Conservation (phyloP, 2,888 invertebrate species). For the Cylindroiulus punctatus region DNA sequence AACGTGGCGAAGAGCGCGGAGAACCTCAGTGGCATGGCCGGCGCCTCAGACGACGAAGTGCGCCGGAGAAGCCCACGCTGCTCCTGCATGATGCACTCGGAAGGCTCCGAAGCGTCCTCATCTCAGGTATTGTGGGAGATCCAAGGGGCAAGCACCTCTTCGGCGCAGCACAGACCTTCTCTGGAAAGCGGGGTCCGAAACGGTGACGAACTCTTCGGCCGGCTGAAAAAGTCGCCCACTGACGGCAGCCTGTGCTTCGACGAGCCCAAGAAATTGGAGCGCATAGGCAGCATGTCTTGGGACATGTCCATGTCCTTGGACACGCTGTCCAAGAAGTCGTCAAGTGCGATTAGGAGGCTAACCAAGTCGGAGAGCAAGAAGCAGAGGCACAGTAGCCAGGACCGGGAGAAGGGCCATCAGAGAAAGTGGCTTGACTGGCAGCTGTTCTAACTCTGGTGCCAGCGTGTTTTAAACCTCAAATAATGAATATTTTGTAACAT, state of each 20-base stretch:
- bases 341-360: constrained; percentile 66
- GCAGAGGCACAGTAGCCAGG: constrained; percentile 67
- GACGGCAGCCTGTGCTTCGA: constrained; percentile 71
- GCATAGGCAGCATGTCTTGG: constrained; percentile 68
- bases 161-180: constrained; percentile 65
- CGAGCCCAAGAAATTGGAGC: constrained; percentile 11
- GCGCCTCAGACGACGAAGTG: neutral
- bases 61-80: neutral
- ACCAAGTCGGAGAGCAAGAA: constrained; percentile 66
- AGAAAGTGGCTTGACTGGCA: constrained; percentile 56
- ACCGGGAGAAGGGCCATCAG: constrained; percentile 57
- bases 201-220: constrained; percentile 64
- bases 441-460: constrained; percentile 53
- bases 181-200: constrained; percentile 56
- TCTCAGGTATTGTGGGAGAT: constrained; percentile 54
- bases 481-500: constrained; percentile 49
- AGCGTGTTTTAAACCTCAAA: neutral
- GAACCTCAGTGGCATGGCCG: constrained; percentile 45
- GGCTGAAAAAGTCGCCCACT: constrained; percentile 68
- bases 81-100: constrained; percentile 49
- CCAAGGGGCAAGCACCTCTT: constrained; percentile 60
- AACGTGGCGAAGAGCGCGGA: constrained; percentile 60
- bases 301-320: constrained; percentile 68
- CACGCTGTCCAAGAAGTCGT: constrained; percentile 69
- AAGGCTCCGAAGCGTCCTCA: constrained; percentile 31